These are phyloP conservation scores for Drosophila lutescens DNA, from an alignment of 2,888 invertebrate genomes.

Conservation along the genomic window DNA sequence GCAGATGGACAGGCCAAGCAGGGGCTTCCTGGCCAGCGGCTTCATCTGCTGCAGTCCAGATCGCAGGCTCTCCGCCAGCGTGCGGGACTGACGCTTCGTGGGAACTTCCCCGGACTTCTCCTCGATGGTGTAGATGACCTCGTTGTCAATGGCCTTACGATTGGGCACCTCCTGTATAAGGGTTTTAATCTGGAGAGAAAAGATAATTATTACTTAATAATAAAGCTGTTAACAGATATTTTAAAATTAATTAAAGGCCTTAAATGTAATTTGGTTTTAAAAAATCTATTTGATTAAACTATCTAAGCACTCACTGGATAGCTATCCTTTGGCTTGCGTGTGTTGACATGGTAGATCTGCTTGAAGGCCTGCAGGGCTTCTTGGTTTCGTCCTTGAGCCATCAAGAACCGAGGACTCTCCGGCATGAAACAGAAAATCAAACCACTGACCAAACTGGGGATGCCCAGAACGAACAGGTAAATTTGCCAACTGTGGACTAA, in stretches of 20 bases:
- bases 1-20: slow-evolving; percentile 86
- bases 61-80: slow-evolving; percentile 81
- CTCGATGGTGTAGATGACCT: slow-evolving; percentile 70
- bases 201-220: background rate
- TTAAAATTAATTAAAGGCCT: too few relatives aligned
- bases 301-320: slow-evolving; percentile 86
- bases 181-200: slow-evolving; percentile 62
- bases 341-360: slow-evolving; percentile 88
- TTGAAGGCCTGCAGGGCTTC: slow-evolving; percentile 81
- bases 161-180: slow-evolving; percentile 78
- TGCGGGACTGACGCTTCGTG: slow-evolving; percentile 43
- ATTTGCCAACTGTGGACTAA: slow-evolving; percentile 81
- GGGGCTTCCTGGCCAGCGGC: slow-evolving; percentile 88
- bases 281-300: too few relatives aligned
- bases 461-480: slow-evolving; percentile 86
- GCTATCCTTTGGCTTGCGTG: slow-evolving; percentile 86
- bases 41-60: slow-evolving; percentile 87
- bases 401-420: slow-evolving; percentile 82
- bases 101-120: slow-evolving; percentile 40
- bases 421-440: slow-evolving; percentile 85
- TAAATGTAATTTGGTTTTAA: too few relatives aligned
- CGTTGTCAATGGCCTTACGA: slow-evolving; percentile 57
- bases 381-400: slow-evolving; percentile 79
- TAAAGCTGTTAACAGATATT: too few relatives aligned
- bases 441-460: slow-evolving; percentile 89